Evolutionary conservation across 1,140 invertebrate genomes (phyloP), one percentile per base, ranked within the genome.

Genomic region (Drosophila trapezifrons): DNA sequence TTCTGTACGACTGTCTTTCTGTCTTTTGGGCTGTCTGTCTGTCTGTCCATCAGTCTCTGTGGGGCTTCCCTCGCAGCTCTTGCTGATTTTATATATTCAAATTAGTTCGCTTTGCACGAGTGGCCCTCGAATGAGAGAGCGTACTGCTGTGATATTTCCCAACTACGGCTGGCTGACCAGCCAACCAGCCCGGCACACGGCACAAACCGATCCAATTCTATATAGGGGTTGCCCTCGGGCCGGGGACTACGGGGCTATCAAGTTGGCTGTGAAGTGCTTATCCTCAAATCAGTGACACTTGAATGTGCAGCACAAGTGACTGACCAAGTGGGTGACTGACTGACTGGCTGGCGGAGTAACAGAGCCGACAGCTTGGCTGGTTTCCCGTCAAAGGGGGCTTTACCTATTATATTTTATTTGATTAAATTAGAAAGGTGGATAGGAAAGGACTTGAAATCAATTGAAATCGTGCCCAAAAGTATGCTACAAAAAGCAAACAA

Each of bases 281-380:
- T 89, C 84, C 83, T 87, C 85, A 87, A 87, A 87, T 87, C 84
- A 87, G 84, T 87, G 84, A 87, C 84, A 89, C 84, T 87, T 87
- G 80, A 87, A 83, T 87, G 84, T 87, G 84, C 84, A 89, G 84
- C 77, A 83, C 84, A 84, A 89, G 80, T 84, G 84, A 89, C 84
- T 89, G 84, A 87, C 84, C 84, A 89, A 87, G 80, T 78, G 80
- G 76, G 54, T 72, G 78, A 74, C 80, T 66, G 73, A 77, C 46
- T 78, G 76, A 66, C 56, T 63, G 62, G 27, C 49, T 71, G 45
- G 18, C 17, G 37, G 29, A 25, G 25, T 13, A 32, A 5, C 13
- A 29, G 38, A 22, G 3, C 20, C 56, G 27, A 15, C 38, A 27
- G 32, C 25, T 18, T 55, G 25, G 27, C 37, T 40, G 18, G 7